Base-by-base conservation (phyloP, 2,113 vertebrate genomes). In the Callipepla squamata region DNA sequence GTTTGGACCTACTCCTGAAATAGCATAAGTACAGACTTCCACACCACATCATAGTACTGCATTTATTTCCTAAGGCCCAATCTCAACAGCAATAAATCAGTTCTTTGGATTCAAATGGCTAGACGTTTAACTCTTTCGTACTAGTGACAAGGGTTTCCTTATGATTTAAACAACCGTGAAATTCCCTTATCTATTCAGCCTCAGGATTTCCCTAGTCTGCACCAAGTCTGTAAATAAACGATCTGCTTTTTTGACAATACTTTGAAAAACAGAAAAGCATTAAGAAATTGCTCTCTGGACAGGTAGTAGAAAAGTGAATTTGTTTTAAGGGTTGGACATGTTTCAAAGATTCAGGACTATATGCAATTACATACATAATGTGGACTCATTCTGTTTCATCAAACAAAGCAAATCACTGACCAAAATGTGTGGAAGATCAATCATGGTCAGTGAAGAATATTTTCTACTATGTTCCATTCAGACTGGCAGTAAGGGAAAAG, bases 1-100 rank as follows among this genome's bases (percentile, higher is more conserved):
- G 96, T 89, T 97, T 97, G 95, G 95, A 96, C 63, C 67, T 65
- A 62, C 23, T 96, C 96, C 94, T 92, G 88, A 95, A 95, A 92
- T 63, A 90, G 87, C 58, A 0, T 9, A 92, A 96, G 68, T 79
- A 87, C 81, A 96, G 90, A 89, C 86, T 96, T 94, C 88, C 80
- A 93, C 28, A 87, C 96, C 95, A 97, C 93, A 96, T 96, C 88
- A 95, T 47, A 95, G 93, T 70, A 84, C 34, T 92, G 87, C 83
- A 86, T 84, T 90, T 92, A 94, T 95, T 96, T 96, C 92, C 92
- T 80, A 94, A 83, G 59, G 88, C 36, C 47, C 48, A 87, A 88
- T 63, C 76, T 91, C 86, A 94, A 88, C 51, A 89, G 75, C 13
- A 93, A 85, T 96, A 95, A 96, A 96, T 95, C 86, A 91, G 25